Base-by-base conservation (phyloP, 1,140 invertebrate genomes). In the Pogonomyrmex barbatus region DNA sequence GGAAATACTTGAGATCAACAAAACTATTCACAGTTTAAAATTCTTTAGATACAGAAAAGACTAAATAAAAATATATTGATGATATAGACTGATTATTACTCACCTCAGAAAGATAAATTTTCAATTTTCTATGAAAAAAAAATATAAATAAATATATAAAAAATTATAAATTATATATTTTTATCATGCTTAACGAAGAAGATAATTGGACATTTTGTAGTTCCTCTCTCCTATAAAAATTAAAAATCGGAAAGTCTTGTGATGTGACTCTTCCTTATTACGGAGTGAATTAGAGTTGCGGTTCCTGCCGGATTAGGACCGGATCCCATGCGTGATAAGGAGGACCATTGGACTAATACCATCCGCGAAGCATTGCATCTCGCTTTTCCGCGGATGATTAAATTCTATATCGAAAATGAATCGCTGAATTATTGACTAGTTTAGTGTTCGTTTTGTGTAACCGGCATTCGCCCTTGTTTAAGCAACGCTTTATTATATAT, bases 401-500 rank as follows among this genome's bases (percentile, higher is more conserved):
- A 85, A 65, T 85, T 85, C 70, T 85, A 85, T 85, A 78, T 77
- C 82, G 82, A 63, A 85, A 85, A 78, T 85, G 70, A 85, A 78
- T 78, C 45, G 71, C 30, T 85, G 82, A 76, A 85, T 85, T 78
- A 85, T 85, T 85, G 3, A 85, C 36, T 78, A 78, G 70, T 77
- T 76, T 75, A 85, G 73, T 54, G 58, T 56, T 50, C 73, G 82
- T 85, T 85, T 85, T 77, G 82, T 76, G 82, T 78, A 85, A 85
- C 70, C 73, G 82, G 75, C 58, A 78, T 83, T 78, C 62, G 71
- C 82, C 39, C 63, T 85, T 85, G 82, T 85, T 85, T 85, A 85
- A 85, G 73, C 75, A 86, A 81, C 76, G 75, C 73, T 78, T 86
- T 86, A 86, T 86, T 86, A 86, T 79, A 79, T 86, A 86, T 86